Conservation (phyloP, 2,888 invertebrate species). For the Athrips mouffetella region DNA sequence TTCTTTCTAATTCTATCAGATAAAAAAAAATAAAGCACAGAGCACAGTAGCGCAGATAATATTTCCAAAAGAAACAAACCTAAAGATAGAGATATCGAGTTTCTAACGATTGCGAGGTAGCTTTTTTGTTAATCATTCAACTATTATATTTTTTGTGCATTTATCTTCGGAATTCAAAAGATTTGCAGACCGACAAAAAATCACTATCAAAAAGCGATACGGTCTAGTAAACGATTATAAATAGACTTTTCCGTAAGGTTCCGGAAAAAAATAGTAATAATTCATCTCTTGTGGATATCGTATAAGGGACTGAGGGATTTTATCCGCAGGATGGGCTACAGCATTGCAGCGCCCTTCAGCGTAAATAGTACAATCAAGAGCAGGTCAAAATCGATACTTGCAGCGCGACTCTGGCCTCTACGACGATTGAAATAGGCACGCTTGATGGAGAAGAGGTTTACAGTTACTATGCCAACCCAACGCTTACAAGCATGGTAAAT, state of each 20-base stretch:
- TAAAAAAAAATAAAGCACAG: neutral
- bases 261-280: neutral
- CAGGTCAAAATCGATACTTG: too few relatives aligned
- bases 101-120: constrained; percentile 5
- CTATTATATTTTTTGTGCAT: neutral
- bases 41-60: neutral
- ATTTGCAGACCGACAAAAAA: neutral
- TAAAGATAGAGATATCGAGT: neutral
- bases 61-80: neutral
- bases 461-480: too few relatives aligned
- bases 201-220: neutral
- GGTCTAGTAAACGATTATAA: neutral
- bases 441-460: too few relatives aligned
- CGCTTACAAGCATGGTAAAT: too few relatives aligned
- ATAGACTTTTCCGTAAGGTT: neutral
- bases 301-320: too few relatives aligned
- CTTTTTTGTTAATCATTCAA: constrained; percentile 31
- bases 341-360: too few relatives aligned
- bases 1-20: neutral
- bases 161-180: neutral
- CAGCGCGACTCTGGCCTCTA: too few relatives aligned
- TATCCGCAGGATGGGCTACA: too few relatives aligned
- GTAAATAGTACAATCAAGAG: too few relatives aligned
- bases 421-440: too few relatives aligned
- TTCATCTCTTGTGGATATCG: too few relatives aligned